phyloP scores from a whole-genome alignment of 2,888 invertebrate genomes.

The Chrysotoxum bicinctum region DNA sequence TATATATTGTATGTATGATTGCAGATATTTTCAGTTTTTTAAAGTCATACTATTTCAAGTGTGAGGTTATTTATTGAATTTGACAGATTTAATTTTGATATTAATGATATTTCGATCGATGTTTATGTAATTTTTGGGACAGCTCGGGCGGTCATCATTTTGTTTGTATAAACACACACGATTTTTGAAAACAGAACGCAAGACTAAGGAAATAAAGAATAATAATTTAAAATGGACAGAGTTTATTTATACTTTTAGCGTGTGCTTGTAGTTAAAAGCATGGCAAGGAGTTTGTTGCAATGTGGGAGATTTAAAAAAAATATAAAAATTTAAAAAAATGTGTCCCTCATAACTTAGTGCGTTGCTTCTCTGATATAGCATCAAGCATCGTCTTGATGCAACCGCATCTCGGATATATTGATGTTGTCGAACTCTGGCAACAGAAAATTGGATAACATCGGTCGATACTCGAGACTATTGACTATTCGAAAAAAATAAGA shows the following conservation, averaged over 20 bases:
- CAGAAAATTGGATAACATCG: too few species aligned
- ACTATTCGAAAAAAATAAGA: too few species aligned
- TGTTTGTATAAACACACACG: background rate
- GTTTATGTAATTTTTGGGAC: conserved; percentile 46
- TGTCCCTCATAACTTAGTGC: too few species aligned
- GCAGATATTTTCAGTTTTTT: conserved; percentile 1
- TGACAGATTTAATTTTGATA: conserved; percentile 37
- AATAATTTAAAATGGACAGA: background rate
- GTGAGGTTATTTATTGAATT: conserved; percentile 50
- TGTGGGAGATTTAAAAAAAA: too few species aligned
- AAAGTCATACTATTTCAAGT: conserved; percentile 9
- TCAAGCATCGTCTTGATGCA: too few species aligned
- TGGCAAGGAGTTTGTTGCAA: background rate
- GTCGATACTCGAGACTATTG: too few species aligned
- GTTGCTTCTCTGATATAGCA: too few species aligned
- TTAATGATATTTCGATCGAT: conserved; percentile 48
- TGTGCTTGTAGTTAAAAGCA: background rate
- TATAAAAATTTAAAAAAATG: too few species aligned
- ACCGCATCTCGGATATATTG: too few species aligned
- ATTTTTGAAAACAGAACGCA: background rate
- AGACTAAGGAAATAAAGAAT: background rate
- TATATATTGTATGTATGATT: background rate
- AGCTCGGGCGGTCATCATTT: background rate
- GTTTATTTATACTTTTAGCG: background rate
- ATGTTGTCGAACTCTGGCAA: too few species aligned